Evolutionary conservation across 2,113 vertebrate genomes (phyloP).

Genomic region (Microtus pennsylvanicus): DNA sequence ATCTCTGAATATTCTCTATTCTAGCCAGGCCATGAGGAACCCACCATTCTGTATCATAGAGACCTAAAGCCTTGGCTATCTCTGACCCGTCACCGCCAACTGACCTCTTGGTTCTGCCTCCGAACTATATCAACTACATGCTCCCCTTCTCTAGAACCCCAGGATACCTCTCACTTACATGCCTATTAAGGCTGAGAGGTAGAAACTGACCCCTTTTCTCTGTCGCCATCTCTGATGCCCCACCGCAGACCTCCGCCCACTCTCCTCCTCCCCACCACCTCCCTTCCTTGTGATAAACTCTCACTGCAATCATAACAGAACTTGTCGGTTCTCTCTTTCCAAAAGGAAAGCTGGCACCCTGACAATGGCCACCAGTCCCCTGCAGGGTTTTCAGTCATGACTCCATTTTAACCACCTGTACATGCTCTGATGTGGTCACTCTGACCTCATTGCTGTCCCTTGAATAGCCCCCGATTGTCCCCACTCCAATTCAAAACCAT

Average conservation of each 20-base stretch:
- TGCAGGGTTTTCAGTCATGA: background rate
- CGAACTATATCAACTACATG: background rate
- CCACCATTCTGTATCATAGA: background rate
- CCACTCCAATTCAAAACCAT: background rate
- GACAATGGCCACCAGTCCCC: background rate
- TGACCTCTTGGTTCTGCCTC: background rate
- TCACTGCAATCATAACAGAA: background rate
- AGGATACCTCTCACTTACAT: background rate
- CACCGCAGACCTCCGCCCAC: too few species aligned
- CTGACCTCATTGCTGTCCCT: background rate
- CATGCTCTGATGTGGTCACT: background rate
- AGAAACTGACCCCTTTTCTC: background rate
- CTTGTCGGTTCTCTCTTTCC: background rate
- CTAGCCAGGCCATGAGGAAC: background rate
- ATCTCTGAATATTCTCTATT: background rate
- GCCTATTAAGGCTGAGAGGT: background rate
- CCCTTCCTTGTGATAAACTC: background rate
- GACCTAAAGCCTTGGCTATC: background rate
- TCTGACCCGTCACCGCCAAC: background rate
- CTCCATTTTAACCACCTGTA: background rate
- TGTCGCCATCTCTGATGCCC: background rate
- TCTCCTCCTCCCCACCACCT: background rate
- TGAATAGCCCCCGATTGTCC: too few species aligned
- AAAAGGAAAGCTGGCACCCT: conserved; percentile 13
- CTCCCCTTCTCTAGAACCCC: too few species aligned